A percentile compares a stretch with the other conserved stretches of the same genome.
phyloP scores from a whole-genome alignment of 2,797 vertebrate species.

The Eremophila alpestris region DNA sequence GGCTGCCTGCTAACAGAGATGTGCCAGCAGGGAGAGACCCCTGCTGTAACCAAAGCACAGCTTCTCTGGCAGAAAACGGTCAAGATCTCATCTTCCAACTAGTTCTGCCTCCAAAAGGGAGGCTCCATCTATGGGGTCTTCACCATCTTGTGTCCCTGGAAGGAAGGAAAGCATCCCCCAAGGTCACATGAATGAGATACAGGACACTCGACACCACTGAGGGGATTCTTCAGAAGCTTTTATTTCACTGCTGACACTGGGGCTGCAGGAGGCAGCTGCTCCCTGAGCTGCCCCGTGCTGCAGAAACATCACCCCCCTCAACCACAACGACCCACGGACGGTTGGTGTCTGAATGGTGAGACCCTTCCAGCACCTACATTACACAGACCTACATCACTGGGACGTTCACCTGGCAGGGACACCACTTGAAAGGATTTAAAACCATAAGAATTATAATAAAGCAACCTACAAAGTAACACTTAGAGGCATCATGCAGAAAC shows the following conservation, averaged over 20 bases:
- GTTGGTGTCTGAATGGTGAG: not conserved
- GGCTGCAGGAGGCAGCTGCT: conserved; percentile 49
- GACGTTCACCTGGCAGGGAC: conserved; percentile 12
- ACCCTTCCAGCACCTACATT: not conserved
- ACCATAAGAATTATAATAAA: conserved; percentile 13
- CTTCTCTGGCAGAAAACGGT: not conserved
- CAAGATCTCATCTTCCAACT: fast-evolving
- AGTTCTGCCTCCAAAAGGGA: not conserved
- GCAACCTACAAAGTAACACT: conserved; percentile 51
- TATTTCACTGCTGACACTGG: conserved; percentile 65
- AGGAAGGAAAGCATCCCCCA: not conserved
- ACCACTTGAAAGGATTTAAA: conserved; percentile 42
- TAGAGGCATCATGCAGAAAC: conserved; percentile 60
- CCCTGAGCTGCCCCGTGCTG: not conserved
- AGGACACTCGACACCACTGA: not conserved
- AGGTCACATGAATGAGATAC: not conserved
- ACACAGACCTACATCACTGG: conserved; percentile 32
- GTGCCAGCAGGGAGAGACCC: not conserved
- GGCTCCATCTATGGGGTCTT: not conserved
- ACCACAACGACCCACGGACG: not conserved
- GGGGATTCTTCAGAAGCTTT: conserved; percentile 61
- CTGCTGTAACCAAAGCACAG: not conserved
- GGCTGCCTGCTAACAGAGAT: not conserved
- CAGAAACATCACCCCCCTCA: not conserved
- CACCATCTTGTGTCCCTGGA: not conserved